These are phyloP conservation scores for Bombylius discolor DNA, from an alignment of 2,888 invertebrate genomes.

Conservation along the genomic window DNA sequence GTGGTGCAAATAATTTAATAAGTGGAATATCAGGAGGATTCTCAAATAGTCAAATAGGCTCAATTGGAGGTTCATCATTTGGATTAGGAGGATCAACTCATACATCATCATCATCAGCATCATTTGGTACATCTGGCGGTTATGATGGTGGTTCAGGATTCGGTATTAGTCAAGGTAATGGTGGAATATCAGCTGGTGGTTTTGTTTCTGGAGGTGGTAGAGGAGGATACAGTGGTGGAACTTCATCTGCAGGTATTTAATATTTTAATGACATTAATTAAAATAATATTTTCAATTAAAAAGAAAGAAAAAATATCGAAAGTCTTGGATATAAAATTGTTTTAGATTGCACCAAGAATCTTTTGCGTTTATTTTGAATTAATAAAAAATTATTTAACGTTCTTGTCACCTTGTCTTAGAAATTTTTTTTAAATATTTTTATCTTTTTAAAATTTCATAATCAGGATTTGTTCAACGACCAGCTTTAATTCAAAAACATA, in stretches of 20 bases:
- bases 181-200: not conserved
- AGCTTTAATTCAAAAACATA: constrained; percentile 65
- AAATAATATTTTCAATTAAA: no score
- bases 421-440: not conserved
- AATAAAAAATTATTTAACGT: no score
- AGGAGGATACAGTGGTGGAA: not conserved
- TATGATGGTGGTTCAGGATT: not conserved
- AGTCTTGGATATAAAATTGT: not conserved
- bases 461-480: constrained; percentile 17
- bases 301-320: not conserved
- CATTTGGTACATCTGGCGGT: not conserved
- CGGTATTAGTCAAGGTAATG: not conserved
- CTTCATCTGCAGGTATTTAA: not conserved
- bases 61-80: constrained; percentile 1
- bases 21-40: not conserved
- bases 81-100: not conserved
- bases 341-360: not conserved
- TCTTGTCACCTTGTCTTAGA: no score
- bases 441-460: not conserved
- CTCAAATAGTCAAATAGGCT: constrained; percentile 10
- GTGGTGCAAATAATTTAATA: not conserved
- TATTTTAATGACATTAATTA: not conserved
- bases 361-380: not conserved
- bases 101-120: not conserved
- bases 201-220: no score